Evolutionary conservation across 1,140 invertebrate genomes (phyloP).

Genomic region (Vanessa atalanta): DNA sequence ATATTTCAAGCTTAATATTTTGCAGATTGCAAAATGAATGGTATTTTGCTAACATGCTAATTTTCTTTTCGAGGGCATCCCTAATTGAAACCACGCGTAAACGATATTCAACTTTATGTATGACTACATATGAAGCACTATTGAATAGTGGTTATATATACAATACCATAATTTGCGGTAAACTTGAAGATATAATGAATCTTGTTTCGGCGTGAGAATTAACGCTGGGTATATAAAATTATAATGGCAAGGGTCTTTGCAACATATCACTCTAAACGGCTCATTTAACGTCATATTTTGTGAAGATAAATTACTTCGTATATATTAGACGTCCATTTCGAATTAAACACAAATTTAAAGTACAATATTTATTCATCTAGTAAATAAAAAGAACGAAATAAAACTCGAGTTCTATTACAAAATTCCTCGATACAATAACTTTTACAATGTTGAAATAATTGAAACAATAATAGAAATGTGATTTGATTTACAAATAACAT

Average conservation of each 20-base stretch:
- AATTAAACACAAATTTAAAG: no score
- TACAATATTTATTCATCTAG: no score
- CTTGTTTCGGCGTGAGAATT: constrained; percentile 21
- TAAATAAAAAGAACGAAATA: no score
- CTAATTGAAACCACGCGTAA: background rate
- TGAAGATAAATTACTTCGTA: no score
- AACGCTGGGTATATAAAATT: constrained; percentile 18
- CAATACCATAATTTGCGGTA: constrained; percentile 19
- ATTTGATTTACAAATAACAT: background rate
- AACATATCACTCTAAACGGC: constrained; percentile 20
- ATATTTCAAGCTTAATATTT: constrained; percentile 32
- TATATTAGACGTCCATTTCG: no score
- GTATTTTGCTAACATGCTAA: constrained; percentile 25
- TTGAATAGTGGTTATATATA: background rate
- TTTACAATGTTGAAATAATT: no score
- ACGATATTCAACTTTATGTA: background rate
- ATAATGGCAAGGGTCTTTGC: constrained; percentile 14
- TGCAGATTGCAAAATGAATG: constrained; percentile 24
- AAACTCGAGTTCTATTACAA: no score
- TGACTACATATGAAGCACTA: background rate
- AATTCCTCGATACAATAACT: no score
- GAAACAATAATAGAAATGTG: no score
- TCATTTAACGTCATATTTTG: constrained; percentile 13
- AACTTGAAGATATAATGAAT: constrained; percentile 30
- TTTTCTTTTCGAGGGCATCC: constrained; percentile 19